Conservation (phyloP, 1,140 invertebrate species). For the Phymorhynchus buccinoides region DNA sequence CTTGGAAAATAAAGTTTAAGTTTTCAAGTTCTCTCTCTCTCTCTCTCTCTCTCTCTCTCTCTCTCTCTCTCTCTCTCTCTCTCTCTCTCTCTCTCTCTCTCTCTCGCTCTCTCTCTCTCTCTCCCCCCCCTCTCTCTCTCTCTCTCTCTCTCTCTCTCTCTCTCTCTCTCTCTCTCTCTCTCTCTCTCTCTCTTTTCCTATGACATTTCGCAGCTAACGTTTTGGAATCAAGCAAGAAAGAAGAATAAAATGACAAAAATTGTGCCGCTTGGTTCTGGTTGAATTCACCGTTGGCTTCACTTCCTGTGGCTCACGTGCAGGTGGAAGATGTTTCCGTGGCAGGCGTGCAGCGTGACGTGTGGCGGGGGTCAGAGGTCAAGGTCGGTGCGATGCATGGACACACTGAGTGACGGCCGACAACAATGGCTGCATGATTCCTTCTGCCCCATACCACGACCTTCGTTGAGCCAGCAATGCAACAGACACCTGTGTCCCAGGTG, state of each 20-base stretch:
- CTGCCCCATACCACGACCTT: constrained; percentile 54
- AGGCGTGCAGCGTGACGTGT: constrained; percentile 61
- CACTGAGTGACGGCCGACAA: constrained; percentile 54
- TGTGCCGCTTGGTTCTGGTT: too few relatives aligned
- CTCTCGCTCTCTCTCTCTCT: neutral
- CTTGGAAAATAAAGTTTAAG: too few relatives aligned
- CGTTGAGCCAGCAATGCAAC: constrained; percentile 57
- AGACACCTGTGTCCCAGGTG: constrained; percentile 62
- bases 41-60: neutral
- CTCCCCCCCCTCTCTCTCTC: constrained; percentile 18
- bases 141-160: neutral
- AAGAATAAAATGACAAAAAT: too few relatives aligned
- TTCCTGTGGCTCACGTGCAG: constrained; percentile 43
- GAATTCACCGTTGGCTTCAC: neutral
- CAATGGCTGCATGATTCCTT: constrained; percentile 54
- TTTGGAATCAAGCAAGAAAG: too few relatives aligned
- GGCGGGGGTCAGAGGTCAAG: constrained; percentile 59
- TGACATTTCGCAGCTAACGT: too few relatives aligned
- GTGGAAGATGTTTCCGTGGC: constrained; percentile 65
- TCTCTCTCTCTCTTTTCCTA: constrained; percentile 6
- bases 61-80: constrained; percentile 17
- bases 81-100: neutral
- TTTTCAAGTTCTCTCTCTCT: neutral
- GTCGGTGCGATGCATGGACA: constrained; percentile 62
- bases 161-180: neutral